Conservation (phyloP, 2,888 invertebrate genomes). For the Nomada goodeniana region DNA sequence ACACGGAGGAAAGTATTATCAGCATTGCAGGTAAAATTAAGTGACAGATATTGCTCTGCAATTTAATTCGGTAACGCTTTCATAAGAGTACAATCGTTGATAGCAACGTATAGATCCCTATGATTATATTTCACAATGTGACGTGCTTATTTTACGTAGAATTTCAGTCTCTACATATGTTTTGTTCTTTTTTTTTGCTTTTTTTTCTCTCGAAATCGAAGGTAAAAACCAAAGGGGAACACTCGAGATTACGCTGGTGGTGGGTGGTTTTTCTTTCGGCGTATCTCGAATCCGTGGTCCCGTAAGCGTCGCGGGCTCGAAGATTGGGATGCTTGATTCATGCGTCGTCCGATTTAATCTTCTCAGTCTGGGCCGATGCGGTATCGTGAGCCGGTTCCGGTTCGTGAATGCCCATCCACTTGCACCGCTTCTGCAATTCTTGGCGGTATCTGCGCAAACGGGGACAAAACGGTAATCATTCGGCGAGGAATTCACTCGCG, state of each 20-base stretch:
- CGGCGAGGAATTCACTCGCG: not conserved
- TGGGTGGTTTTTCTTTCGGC: constrained; percentile 62
- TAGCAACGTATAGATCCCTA: constrained; percentile 4
- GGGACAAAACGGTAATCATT: constrained; percentile 1
- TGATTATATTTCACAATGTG: constrained; percentile 1
- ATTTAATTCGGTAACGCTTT: constrained; percentile 67
- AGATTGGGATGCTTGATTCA: constrained; percentile 58
- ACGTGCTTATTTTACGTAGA: constrained; percentile 1
- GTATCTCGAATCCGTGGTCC: constrained; percentile 42
- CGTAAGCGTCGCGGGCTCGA: not conserved
- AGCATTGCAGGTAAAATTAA: not conserved
- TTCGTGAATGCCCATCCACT: constrained; percentile 88
- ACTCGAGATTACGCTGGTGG: constrained; percentile 65
- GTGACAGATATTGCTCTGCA: constrained; percentile 37
- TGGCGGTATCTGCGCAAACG: constrained; percentile 85
- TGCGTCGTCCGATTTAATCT: constrained; percentile 78
- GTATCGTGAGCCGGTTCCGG: constrained; percentile 74
- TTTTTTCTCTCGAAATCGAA: not conserved
- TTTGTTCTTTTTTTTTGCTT: no score
- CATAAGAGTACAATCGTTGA: constrained; percentile 52
- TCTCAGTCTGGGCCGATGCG: constrained; percentile 80
- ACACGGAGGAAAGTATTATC: not conserved
- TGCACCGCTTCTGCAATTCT: constrained; percentile 92
- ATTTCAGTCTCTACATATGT: not conserved
- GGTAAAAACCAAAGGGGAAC: not conserved